Evolutionary conservation across 35 echinoderm and acorn worm species (phyloP).

Genomic region (Apostichopus japonicus): DNA sequence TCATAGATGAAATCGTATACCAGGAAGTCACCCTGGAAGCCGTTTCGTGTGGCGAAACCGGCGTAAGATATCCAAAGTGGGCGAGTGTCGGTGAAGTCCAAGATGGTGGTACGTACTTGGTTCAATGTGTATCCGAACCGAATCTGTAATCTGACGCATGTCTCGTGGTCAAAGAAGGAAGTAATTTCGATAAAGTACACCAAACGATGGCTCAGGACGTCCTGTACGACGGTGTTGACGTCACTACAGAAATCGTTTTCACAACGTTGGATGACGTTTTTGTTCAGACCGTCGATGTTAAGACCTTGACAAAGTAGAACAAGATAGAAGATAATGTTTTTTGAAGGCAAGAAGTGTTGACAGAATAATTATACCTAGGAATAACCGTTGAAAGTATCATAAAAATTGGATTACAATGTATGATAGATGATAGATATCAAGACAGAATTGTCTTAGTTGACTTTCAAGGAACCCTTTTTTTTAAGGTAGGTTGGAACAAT

Average conservation of each 20-base stretch:
- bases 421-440: no score
- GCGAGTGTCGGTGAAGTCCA: neutral
- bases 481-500: no score
- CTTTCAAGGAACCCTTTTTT: no score
- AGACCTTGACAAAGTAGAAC: neutral
- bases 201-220: neutral
- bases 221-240: neutral
- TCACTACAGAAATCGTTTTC: neutral
- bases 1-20: neutral
- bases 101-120: neutral
- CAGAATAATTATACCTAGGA: no score
- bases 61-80: neutral
- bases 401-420: no score
- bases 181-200: slow-evolving; percentile 28
- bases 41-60: neutral
- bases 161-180: neutral
- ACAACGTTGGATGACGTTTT: slow-evolving; percentile 28
- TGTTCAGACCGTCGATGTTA: neutral
- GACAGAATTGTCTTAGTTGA: no score
- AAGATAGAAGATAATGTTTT: neutral
- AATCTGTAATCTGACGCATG: neutral
- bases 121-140: neutral
- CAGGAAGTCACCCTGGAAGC: neutral
- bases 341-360: no score
- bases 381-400: no score